Conservation (phyloP, 1,140 invertebrate genomes). For the Hyposmocoma kahamanoa region DNA sequence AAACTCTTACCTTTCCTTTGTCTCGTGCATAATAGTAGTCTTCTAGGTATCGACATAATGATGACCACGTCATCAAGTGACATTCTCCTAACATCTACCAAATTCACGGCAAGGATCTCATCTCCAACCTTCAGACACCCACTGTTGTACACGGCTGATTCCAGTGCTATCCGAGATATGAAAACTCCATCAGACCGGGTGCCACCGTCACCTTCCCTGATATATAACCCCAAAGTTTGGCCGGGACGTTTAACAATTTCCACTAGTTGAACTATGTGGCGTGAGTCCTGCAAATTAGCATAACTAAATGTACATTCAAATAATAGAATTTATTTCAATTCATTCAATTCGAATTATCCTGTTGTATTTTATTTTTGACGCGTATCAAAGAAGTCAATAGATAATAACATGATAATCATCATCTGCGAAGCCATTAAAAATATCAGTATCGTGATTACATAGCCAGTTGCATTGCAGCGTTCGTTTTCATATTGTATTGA, state of each 20-base stretch:
- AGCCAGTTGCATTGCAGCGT: too few species aligned
- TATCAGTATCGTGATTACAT: too few species aligned
- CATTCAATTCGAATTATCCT: too few species aligned
- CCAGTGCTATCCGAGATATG: slow-evolving; percentile 97
- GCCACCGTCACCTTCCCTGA: slow-evolving; percentile 96
- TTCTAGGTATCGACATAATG: slow-evolving; percentile 98
- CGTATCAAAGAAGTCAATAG: too few species aligned
- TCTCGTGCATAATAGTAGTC: slow-evolving; percentile 93
- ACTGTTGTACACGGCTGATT: slow-evolving; percentile 97
- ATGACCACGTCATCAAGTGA: slow-evolving; percentile 99
- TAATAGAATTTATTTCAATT: too few species aligned
- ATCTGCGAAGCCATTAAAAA: too few species aligned
- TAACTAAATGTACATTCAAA: too few species aligned
- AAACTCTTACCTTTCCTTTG: slow-evolving; percentile 77
- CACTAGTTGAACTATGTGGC: slow-evolving; percentile 92
- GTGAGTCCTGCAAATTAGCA: slow-evolving; percentile 87
- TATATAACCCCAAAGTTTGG: slow-evolving; percentile 98
- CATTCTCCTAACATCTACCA: slow-evolving; percentile 98
- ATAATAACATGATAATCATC: too few species aligned
- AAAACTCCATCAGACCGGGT: slow-evolving; percentile 97
- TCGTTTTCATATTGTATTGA: too few species aligned
- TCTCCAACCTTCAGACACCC: slow-evolving; percentile 98
- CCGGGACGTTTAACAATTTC: slow-evolving; percentile 99
- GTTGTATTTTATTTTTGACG: too few species aligned
- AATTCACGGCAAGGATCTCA: slow-evolving; percentile 97